Conservation (phyloP, 1,140 invertebrate genomes). For the Orius laevigatus region DNA sequence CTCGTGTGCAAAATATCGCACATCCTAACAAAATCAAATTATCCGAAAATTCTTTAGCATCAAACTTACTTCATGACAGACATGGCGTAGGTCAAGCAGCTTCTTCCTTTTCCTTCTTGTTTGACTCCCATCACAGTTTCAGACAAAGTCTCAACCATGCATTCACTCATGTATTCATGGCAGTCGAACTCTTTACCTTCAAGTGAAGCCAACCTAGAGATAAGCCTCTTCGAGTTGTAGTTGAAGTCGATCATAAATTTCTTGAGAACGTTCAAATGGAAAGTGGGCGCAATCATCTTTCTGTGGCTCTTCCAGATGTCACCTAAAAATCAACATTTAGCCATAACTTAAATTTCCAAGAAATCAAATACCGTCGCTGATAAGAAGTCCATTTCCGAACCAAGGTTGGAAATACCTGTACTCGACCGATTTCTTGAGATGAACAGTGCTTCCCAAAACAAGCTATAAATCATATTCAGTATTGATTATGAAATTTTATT, state of each 20-base stretch:
- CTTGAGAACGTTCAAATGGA: constrained; percentile 67
- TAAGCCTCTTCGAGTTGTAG: constrained; percentile 47
- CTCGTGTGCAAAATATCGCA: constrained; percentile 68
- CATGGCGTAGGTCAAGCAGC: constrained; percentile 64
- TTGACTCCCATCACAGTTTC: constrained; percentile 71
- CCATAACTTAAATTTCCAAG: neutral
- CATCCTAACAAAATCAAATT: constrained; percentile 33
- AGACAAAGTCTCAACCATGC: constrained; percentile 57
- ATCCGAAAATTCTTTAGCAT: neutral
- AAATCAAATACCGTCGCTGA: constrained; percentile 26
- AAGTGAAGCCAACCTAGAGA: constrained; percentile 40
- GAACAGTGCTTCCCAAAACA: constrained; percentile 47
- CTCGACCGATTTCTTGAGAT: constrained; percentile 65
- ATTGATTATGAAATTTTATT: neutral
- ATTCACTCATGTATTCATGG: constrained; percentile 71
- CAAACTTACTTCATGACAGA: constrained; percentile 54
- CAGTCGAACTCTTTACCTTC: constrained; percentile 52
- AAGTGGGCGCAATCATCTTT: constrained; percentile 66
- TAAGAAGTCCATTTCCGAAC: constrained; percentile 74
- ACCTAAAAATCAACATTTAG: constrained; percentile 28
- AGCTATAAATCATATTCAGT: constrained; percentile 16
- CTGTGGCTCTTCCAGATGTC: constrained; percentile 64
- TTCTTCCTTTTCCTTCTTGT: constrained; percentile 46
- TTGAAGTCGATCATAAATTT: constrained; percentile 69
- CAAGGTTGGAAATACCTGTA: constrained; percentile 66